Percentiles rank a stretch among this genome's conserved stretches.
These are phyloP conservation scores for Paramisgurnus dabryanus DNA, from an alignment of 2,113 vertebrate species.

Conservation along the genomic window DNA sequence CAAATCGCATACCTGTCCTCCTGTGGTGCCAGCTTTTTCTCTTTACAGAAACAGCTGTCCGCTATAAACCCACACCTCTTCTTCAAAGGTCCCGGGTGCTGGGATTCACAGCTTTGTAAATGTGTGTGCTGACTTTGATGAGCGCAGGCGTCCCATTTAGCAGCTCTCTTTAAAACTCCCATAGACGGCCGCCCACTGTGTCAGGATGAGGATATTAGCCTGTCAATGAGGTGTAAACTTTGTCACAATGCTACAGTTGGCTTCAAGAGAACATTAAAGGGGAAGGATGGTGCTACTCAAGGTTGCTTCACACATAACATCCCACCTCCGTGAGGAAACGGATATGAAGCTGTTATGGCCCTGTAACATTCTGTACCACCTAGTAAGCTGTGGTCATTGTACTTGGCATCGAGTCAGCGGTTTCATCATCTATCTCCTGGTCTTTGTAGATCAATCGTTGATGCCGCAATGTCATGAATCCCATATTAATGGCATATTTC, in stretches of 20 bases:
- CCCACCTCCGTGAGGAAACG: constrained; percentile 26
- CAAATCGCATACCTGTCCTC: constrained; percentile 6
- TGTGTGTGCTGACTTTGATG: constrained; percentile 66
- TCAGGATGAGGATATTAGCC: constrained; percentile 69
- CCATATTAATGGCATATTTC: constrained; percentile 33
- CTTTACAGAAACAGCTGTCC: constrained; percentile 63
- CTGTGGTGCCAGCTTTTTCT: constrained; percentile 18
- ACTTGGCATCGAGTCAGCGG: constrained; percentile 11
- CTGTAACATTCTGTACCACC: constrained; percentile 40
- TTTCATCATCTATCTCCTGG: not conserved
- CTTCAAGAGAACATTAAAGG: constrained; percentile 44
- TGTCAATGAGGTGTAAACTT: constrained; percentile 69
- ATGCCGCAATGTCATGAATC: constrained; percentile 1
- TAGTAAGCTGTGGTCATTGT: constrained; percentile 10
- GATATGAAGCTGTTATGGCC: constrained; percentile 48
- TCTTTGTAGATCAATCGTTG: not conserved
- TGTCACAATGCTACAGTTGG: constrained; percentile 63
- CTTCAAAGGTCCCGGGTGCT: constrained; percentile 56
- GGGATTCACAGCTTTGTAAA: constrained; percentile 65
- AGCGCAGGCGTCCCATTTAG: constrained; percentile 66
- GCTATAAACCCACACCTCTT: constrained; percentile 63
- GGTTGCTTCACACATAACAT: constrained; percentile 42
- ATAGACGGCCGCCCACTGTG: constrained; percentile 55
- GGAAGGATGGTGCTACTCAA: constrained; percentile 11
- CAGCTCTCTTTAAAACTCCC: constrained; percentile 65